phyloP scores from a whole-genome alignment of 2,113 vertebrate genomes.

The Muntiacus muntjak region DNA sequence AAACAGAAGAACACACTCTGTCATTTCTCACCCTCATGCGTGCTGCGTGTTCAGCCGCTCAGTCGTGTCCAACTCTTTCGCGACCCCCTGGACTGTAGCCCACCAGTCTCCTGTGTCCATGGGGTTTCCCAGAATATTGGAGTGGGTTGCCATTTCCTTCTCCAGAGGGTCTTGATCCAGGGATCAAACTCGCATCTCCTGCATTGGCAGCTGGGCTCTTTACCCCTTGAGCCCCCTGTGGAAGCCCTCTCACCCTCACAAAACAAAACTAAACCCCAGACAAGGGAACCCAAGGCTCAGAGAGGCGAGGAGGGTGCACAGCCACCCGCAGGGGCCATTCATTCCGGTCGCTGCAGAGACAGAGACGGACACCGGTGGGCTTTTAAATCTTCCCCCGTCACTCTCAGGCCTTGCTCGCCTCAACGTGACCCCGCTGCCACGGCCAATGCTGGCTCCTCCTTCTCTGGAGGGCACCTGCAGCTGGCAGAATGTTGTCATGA shows the following conservation, averaged over 20 bases:
- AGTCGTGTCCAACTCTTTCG: fast-evolving
- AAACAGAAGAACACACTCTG: neutral
- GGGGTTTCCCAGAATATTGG: neutral
- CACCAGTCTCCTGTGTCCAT: neutral
- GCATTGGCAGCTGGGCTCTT: neutral
- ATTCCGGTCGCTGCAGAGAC: fast-evolving
- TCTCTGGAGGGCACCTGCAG: neutral
- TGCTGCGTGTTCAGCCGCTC: neutral
- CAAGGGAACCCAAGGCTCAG: neutral
- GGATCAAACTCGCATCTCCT: fast-evolving
- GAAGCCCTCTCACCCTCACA: neutral
- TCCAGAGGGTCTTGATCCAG: neutral
- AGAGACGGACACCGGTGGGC: neutral
- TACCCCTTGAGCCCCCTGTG: neutral
- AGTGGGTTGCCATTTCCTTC: neutral
- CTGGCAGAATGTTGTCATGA: neutral
- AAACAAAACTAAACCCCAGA: neutral
- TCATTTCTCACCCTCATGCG: fast-evolving
- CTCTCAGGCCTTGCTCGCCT: neutral
- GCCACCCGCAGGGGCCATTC: neutral
- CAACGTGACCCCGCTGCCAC: fast-evolving
- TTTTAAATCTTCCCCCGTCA: neutral
- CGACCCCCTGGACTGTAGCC: neutral
- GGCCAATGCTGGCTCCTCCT: fast-evolving
- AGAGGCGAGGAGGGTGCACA: neutral